Base-by-base conservation (phyloP, 2,797 vertebrate genomes). In the Amniataba percoides region DNA sequence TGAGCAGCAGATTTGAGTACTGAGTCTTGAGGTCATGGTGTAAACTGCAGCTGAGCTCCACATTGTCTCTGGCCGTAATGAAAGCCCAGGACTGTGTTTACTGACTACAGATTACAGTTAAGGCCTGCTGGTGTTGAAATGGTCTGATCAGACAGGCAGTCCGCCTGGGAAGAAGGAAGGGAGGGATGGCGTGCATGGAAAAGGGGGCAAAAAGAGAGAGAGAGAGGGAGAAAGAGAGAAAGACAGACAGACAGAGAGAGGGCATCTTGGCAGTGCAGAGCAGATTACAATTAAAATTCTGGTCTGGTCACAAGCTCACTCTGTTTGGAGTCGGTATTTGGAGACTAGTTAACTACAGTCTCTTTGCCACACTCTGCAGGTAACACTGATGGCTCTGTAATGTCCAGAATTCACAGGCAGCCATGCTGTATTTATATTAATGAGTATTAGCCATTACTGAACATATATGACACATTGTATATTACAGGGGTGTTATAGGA, bases 71-170 rank as follows among this genome's bases (percentile, higher is more conserved):
- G 36, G 14, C 71, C 71, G 52, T 36, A 77, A 80, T 83, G 63
- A 86, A 84, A 60, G 70, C 77, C 34, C 59, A 21, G 59, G 51
- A 57, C 51, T 74, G 65, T 82, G 82, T 87, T 83, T 81, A 71
- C 80, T 46, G 78, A 78, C 72, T 82, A 21, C 59, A 82, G 80
- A 85, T 85, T 81, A 71, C 68, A 77, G 74, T 67, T 45, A 72
- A 60, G 56, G 67, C 46, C 71, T 53, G 21, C 66, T 59, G 71
- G 66, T 31, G 23, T 75, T 58, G 59, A 78, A 63, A 74, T 45
- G 16, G 52, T 59, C 63, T 80, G 57, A 72, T 80, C 58, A 46
- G 84, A 21, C 64, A 57, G 2, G 43, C 36, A 77, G 65, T 40
- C 27, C 27, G 27, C 27, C 23, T 19, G 25, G 43, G 61, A 71